Evolutionary conservation across 1,140 invertebrate species (phyloP), one percentile per base, ranked within the genome.

Genomic region (Akabosia matsudoensis): DNA sequence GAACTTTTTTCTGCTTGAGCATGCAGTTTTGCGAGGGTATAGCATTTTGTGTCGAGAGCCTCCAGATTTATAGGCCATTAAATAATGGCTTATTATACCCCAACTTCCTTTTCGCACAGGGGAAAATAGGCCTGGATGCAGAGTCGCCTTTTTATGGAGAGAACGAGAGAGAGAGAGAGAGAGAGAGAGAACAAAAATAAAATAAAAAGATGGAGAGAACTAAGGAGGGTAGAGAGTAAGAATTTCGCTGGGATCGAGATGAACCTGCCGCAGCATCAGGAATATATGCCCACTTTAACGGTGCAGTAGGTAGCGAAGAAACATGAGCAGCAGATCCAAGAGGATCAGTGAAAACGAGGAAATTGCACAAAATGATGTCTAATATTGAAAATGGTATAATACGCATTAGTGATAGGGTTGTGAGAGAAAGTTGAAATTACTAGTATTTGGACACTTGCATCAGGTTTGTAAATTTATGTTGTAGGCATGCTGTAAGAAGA

Each of bases 31-130:
- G 75, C 73, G 78, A 77, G 79, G 79, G 77, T 77, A 70, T 56
- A 79, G 76, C 79, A 76, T 81, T 81, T 78, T 81, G 78, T 79
- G 80, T 81, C 80, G 78, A 81, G 80, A 76, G 78, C 52, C 26
- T 72, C 61, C 76, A 81, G 80, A 81, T 81, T 81, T 81, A 81
- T 81, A 81, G 80, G 75, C 80, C 80, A 81, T 81, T 81, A 81
- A 79, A 79, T 81, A 81, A 79, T 79, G 75, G 78, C 77, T 79
- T 79, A 81, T 81, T 81, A 81, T 81, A 70, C 79, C 77, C 79
- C 77, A 75, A 78, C 77, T 80, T 79, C 79, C 76, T 78, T 73
- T 79, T 80, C 73, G 70, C 79, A 77, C 72, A 54, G 13, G 24
- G 33, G 74, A 33, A 37, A 51, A 75, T 67, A 67, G 61, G 61